phyloP scores from a whole-genome alignment of 2,113 vertebrate species.

The Pimephales promelas region DNA sequence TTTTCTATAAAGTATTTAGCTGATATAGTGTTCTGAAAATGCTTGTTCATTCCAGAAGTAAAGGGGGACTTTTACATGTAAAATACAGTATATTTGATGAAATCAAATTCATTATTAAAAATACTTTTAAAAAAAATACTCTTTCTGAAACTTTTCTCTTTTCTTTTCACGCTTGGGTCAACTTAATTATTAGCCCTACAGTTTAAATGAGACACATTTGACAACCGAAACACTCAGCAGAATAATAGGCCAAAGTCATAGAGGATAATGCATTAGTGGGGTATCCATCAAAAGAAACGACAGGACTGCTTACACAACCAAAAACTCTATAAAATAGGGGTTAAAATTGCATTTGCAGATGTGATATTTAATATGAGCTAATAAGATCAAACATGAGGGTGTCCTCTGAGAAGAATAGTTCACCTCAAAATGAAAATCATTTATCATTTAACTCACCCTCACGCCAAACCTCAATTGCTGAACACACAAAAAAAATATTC shows the following conservation, averaged over 20 bases:
- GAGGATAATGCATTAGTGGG: constrained; percentile 21
- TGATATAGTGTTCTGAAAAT: not conserved
- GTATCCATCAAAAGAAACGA: constrained; percentile 33
- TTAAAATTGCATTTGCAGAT: not conserved
- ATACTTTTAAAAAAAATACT: no score
- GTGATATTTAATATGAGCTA: not conserved
- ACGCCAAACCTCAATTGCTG: not conserved
- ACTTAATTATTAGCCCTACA: constrained; percentile 42
- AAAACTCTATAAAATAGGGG: not conserved
- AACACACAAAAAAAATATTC: not conserved
- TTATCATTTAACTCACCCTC: constrained; percentile 7
- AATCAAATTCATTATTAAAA: no score
- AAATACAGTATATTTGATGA: not conserved
- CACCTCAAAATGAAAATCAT: not conserved
- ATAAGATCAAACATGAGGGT: not conserved
- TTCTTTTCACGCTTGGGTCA: constrained; percentile 31
- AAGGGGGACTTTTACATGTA: not conserved
- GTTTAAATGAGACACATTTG: constrained; percentile 33
- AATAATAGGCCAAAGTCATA: constrained; percentile 39
- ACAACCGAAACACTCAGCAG: constrained; percentile 33
- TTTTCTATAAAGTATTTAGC: no score
- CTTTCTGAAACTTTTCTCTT: constrained; percentile 32
- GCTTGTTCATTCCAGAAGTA: not conserved
- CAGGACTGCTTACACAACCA: constrained; percentile 34
- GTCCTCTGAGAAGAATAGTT: not conserved